These are phyloP conservation scores for Lasiommata megera DNA, from an alignment of 2,888 invertebrate species.

Conservation along the genomic window DNA sequence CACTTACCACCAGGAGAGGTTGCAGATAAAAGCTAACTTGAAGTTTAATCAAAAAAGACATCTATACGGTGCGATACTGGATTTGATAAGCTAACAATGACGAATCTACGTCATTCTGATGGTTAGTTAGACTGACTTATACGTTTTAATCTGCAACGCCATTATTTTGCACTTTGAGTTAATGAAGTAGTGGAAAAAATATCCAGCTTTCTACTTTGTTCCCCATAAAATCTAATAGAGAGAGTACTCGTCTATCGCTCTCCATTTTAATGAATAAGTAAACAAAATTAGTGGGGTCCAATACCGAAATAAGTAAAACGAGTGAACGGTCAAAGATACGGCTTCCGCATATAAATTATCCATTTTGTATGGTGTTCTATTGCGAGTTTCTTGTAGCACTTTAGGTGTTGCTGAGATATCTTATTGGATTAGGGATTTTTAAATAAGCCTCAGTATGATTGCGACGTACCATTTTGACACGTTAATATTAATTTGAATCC, in stretches of 20 bases:
- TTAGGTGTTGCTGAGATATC: constrained; percentile 36
- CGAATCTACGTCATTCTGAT: too few species aligned
- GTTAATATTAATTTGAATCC: not conserved
- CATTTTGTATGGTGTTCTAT: constrained; percentile 30
- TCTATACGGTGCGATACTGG: too few species aligned
- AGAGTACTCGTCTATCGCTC: constrained; percentile 53
- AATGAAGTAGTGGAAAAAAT: not conserved
- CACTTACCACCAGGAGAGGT: too few species aligned
- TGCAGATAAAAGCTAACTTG: too few species aligned
- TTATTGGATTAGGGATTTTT: constrained; percentile 53
- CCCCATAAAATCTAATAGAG: constrained; percentile 66
- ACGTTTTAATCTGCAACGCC: too few species aligned
- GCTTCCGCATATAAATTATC: constrained; percentile 40
- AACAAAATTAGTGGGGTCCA: constrained; percentile 57
- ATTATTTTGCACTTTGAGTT: too few species aligned
- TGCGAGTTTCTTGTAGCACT: constrained; percentile 19
- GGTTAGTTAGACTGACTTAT: too few species aligned
- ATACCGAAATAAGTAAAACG: constrained; percentile 74
- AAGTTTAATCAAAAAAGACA: too few species aligned
- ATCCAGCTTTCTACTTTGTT: not conserved
- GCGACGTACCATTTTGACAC: not conserved
- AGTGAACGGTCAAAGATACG: constrained; percentile 63
- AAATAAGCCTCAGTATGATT: constrained; percentile 70
- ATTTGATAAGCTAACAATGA: too few species aligned
- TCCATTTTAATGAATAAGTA: constrained; percentile 33